These are phyloP conservation scores for Tonatia bakeri DNA, from an alignment of 2,113 vertebrate species.

Conservation along the genomic window DNA sequence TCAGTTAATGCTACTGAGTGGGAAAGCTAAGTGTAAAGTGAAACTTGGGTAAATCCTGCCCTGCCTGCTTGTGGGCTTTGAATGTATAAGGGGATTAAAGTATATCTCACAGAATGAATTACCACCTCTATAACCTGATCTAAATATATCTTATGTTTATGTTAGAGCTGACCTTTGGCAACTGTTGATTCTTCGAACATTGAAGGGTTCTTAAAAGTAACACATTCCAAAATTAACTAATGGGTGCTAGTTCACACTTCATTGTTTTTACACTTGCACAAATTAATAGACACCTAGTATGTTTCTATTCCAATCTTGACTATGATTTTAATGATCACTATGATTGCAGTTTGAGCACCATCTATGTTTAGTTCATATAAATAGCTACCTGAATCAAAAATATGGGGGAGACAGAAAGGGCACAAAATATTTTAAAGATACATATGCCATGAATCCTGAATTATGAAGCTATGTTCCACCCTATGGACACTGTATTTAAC, in stretches of 20 bases:
- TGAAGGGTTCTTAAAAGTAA: neutral
- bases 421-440: neutral
- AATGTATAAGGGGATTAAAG: neutral
- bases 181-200: neutral
- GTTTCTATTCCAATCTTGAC: neutral
- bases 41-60: slow-evolving; percentile 17
- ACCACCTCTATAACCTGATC: neutral
- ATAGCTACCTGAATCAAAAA: neutral
- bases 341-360: neutral
- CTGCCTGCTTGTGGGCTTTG: neutral
- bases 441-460: neutral
- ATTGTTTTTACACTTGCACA: neutral
- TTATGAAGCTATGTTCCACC: neutral
- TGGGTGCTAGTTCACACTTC: neutral
- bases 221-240: neutral
- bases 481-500: neutral
- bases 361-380: neutral
- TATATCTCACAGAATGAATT: neutral
- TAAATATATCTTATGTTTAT: slow-evolving; percentile 24
- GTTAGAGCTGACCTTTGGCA: neutral
- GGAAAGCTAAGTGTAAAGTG: slow-evolving; percentile 40
- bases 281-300: neutral
- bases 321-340: neutral
- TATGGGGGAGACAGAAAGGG: neutral
- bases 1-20: neutral